Conservation (phyloP, 2,113 vertebrate genomes). For the Sander vitreus region DNA sequence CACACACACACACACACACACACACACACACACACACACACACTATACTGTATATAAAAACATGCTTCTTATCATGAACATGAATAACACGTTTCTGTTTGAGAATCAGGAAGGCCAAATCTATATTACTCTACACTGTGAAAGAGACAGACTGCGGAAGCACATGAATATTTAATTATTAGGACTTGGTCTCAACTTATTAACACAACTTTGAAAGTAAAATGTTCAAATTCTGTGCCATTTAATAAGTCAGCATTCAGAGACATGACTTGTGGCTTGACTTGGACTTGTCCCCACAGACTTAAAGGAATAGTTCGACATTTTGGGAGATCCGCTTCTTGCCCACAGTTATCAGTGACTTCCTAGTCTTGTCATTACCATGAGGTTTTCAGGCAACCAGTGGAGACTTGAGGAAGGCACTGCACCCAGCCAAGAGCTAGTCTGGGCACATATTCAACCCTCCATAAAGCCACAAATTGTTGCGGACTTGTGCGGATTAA, state of each 20-base stretch:
- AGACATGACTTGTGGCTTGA: neutral
- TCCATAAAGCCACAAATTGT: neutral
- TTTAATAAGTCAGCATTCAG: neutral
- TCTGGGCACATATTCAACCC: neutral
- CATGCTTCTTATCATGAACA: neutral
- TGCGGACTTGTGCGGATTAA: neutral
- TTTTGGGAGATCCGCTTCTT: neutral
- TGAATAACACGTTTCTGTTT: neutral
- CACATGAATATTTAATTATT: neutral
- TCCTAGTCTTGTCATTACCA: neutral
- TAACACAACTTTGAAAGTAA: neutral
- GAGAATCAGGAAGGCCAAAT: neutral
- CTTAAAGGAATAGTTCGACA: too few relatives aligned
- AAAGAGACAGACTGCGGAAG: neutral
- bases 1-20: constrained; percentile 7
- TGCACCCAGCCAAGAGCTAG: neutral
- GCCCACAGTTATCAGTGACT: neutral
- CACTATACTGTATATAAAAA: constrained; percentile 1
- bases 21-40: too few relatives aligned
- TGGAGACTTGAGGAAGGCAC: neutral
- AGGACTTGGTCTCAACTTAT: neutral
- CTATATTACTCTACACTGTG: neutral
- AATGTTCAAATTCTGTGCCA: too few relatives aligned
- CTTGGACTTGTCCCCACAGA: neutral
- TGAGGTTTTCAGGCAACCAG: neutral